Evolutionary conservation across 2,797 vertebrate genomes (phyloP).

Genomic region (Cygnus olor): DNA sequence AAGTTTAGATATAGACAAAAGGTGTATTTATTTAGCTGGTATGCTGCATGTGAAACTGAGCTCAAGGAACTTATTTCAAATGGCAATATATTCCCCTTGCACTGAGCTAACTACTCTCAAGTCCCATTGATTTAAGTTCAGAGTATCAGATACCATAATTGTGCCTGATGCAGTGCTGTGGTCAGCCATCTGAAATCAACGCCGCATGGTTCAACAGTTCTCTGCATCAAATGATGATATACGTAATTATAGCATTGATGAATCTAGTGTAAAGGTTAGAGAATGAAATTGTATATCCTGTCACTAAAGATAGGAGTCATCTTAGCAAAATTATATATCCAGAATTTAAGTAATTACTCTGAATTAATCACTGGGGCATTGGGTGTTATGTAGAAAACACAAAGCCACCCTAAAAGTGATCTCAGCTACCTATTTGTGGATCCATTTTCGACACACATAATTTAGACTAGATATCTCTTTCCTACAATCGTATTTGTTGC

Average conservation of each 20-base stretch:
- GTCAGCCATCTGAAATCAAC: neutral
- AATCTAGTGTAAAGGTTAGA: neutral
- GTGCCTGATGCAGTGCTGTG: neutral
- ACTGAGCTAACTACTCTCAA: neutral
- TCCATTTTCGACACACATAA: neutral
- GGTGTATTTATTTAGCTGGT: neutral
- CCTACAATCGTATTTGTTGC: neutral
- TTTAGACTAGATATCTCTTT: neutral
- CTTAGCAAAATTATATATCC: neutral
- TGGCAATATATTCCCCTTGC: neutral
- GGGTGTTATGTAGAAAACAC: neutral
- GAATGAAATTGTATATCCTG: neutral
- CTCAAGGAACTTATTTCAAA: neutral
- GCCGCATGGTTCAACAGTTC: neutral
- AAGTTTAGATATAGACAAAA: neutral
- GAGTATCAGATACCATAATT: neutral
- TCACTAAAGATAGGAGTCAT: neutral
- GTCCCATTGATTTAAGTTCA: neutral
- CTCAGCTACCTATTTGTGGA: neutral
- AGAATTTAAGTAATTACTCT: neutral
- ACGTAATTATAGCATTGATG: neutral
- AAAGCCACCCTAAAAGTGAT: neutral
- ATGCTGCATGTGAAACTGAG: neutral
- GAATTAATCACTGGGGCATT: neutral
- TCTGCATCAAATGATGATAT: neutral